A percentile compares a stretch with the other conserved stretches of the same genome.
Evolutionary conservation across 2,888 invertebrate genomes (phyloP).

Genomic region (Lycocerus yunnanus): DNA sequence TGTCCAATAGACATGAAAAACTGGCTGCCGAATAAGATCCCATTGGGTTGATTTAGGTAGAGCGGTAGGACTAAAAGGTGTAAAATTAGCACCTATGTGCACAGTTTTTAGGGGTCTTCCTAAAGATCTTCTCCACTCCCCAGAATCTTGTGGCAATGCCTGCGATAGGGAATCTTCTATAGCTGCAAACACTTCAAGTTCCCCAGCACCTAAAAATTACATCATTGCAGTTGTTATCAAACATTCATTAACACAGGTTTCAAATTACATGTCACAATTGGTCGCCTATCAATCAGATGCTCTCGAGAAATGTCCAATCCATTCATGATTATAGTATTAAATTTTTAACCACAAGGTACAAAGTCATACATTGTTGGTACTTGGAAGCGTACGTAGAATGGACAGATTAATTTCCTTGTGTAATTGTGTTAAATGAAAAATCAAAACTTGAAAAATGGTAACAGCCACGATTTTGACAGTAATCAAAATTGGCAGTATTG

Average conservation of each 20-base stretch:
- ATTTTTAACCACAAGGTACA: slow-evolving; percentile 47
- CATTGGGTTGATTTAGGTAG: slow-evolving; percentile 75
- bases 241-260: background rate
- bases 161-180: slow-evolving; percentile 77
- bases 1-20: slow-evolving; percentile 94
- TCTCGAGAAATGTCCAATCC: slow-evolving; percentile 42
- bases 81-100: slow-evolving; percentile 79
- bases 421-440: background rate
- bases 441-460: background rate
- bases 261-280: slow-evolving; percentile 74
- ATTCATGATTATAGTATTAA: slow-evolving; percentile 49
- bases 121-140: slow-evolving; percentile 91
- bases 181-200: slow-evolving; percentile 82
- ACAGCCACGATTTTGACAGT: slow-evolving; percentile 33
- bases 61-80: slow-evolving; percentile 76
- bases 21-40: slow-evolving; percentile 83
- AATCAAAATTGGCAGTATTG: slow-evolving; percentile 28
- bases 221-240: background rate
- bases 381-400: background rate
- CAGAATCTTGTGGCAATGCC: slow-evolving; percentile 83
- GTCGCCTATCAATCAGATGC: slow-evolving; percentile 69
- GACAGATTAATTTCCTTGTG: background rate
- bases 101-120: slow-evolving; percentile 86
- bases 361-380: slow-evolving; percentile 43
- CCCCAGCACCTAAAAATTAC: slow-evolving; percentile 68